Evolutionary conservation across 2,113 vertebrate species (phyloP).

Genomic region (Istiophorus platypterus): DNA sequence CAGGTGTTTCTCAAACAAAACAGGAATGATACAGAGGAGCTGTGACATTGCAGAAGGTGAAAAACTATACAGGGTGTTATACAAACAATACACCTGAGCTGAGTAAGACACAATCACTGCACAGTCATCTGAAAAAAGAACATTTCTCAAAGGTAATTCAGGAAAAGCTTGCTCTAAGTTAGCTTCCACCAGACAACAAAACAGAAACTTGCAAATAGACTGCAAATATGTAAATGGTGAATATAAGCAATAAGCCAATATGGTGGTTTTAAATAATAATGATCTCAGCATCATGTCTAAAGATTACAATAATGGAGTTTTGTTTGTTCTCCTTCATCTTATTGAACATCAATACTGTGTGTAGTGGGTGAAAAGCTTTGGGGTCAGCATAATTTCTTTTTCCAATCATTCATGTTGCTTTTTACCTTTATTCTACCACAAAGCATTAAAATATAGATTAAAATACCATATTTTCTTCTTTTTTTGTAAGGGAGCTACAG

Average conservation of each 20-base stretch:
- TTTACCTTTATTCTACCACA: not conserved
- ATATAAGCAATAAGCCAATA: conserved; percentile 9
- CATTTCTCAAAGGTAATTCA: conserved; percentile 60
- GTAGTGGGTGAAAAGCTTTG: conserved; percentile 9
- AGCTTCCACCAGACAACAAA: not conserved
- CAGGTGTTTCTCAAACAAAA: conserved; percentile 56
- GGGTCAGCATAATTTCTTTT: conserved; percentile 10
- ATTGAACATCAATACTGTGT: conserved; percentile 8
- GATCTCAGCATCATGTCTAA: not conserved
- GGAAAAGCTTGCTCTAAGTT: conserved; percentile 8
- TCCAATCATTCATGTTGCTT: not conserved
- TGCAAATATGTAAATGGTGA: conserved; percentile 12
- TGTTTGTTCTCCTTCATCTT: not conserved
- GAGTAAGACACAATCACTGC: conserved; percentile 65
- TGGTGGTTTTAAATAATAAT: conserved; percentile 7
- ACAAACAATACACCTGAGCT: conserved; percentile 56
- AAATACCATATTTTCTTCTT: conserved; percentile 40
- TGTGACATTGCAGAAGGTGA: conserved; percentile 80
- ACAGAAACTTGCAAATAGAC: not conserved
- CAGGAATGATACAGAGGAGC: conserved; percentile 64
- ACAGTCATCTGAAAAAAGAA: conserved; percentile 56
- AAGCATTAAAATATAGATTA: conserved; percentile 20
- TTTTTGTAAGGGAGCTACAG: conserved; percentile 87
- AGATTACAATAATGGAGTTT: conserved; percentile 9
- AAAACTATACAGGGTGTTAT: conserved; percentile 65